Conservation (phyloP, 2,888 invertebrate species). For the Ceramica pisi region DNA sequence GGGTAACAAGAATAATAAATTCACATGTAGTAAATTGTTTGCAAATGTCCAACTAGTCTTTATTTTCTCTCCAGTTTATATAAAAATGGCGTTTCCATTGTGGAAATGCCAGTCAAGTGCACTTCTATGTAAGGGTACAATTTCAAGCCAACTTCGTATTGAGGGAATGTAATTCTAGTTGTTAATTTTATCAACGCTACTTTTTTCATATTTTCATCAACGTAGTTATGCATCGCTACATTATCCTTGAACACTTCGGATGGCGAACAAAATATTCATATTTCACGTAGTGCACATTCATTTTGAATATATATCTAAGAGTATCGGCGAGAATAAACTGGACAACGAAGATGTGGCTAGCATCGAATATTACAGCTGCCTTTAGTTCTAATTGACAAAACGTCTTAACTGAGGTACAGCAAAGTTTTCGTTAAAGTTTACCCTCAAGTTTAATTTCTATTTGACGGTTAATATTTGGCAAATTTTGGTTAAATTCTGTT, state of each 20-base stretch:
- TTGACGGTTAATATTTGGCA: slow-evolving; percentile 37
- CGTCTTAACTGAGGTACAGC: slow-evolving; percentile 9
- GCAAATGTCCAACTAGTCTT: neutral
- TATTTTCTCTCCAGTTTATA: slow-evolving; percentile 17
- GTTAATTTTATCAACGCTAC: slow-evolving; percentile 9
- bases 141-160: slow-evolving; percentile 5
- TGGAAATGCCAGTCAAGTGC: slow-evolving; percentile 12
- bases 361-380: slow-evolving; percentile 17
- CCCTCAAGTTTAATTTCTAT: slow-evolving; percentile 26
- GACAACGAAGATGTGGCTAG: slow-evolving; percentile 4
- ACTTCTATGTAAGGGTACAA: neutral
- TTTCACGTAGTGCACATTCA: slow-evolving; percentile 12
- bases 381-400: slow-evolving; percentile 21
- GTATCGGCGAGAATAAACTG: slow-evolving; percentile 27
- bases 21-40: neutral
- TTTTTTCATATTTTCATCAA: neutral
- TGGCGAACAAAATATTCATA: slow-evolving; percentile 19
- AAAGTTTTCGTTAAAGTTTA: slow-evolving; percentile 8
- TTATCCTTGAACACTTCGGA: neutral
- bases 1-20: neutral
- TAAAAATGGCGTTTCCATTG: slow-evolving; percentile 6
- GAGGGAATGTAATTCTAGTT: slow-evolving; percentile 17
- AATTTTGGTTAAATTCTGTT: slow-evolving; percentile 21
- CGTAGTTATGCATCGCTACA: neutral
- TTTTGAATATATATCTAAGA: slow-evolving; percentile 4